phyloP scores from a whole-genome alignment of 2,797 vertebrate genomes.

The Rhinatrema bivittatum region DNA sequence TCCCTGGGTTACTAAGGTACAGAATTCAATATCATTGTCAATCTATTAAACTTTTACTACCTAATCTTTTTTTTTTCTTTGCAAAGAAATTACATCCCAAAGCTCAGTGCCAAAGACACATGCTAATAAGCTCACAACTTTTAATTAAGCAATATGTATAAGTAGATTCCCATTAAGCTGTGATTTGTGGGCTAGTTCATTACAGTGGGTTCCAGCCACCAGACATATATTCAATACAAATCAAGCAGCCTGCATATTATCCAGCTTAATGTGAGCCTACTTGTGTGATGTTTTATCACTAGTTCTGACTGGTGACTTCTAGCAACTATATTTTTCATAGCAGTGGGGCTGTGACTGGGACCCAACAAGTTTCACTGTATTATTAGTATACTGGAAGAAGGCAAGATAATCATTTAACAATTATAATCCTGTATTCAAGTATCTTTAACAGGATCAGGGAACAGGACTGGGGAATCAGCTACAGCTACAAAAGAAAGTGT shows the following conservation, averaged over 20 bases:
- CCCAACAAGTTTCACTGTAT: no score
- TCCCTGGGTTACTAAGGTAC: slow-evolving; percentile 86
- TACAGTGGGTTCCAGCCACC: slow-evolving; percentile 81
- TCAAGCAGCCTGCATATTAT: slow-evolving; percentile 90
- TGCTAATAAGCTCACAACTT: slow-evolving; percentile 99
- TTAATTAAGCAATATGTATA: slow-evolving; percentile 99
- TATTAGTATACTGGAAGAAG: no score
- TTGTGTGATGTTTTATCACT: slow-evolving; percentile 88
- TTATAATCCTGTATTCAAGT: no score
- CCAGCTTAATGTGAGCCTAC: slow-evolving; percentile 80
- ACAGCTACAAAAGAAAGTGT: no score
- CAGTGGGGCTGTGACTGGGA: slow-evolving; percentile 57
- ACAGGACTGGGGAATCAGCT: no score
- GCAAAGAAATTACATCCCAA: slow-evolving; percentile 75
- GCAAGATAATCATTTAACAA: no score
- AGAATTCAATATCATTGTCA: slow-evolving; percentile 84
- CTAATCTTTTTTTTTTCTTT: slow-evolving; percentile 74
- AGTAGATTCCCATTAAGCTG: slow-evolving; percentile 95
- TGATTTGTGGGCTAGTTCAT: slow-evolving; percentile 98
- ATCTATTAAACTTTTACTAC: slow-evolving; percentile 98
- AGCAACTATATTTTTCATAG: slow-evolving; percentile 66
- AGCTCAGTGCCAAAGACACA: slow-evolving; percentile 86
- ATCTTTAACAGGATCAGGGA: no score
- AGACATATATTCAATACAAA: slow-evolving; percentile 97
- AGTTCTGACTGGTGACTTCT: slow-evolving; percentile 66